Conservation (phyloP, 2,888 invertebrate species). For the Drosophila cracens region DNA sequence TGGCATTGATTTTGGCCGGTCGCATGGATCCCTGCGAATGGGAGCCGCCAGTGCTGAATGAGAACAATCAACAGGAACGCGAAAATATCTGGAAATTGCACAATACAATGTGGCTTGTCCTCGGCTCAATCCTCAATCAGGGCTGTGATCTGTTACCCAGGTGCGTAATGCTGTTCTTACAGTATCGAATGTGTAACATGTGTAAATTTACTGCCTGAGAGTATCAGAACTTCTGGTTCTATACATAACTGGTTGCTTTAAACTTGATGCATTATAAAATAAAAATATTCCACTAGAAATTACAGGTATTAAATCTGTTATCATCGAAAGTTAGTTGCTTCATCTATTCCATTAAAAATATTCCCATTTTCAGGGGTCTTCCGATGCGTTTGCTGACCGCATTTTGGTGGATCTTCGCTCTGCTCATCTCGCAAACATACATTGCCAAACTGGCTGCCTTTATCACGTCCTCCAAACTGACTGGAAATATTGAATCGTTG, state of each 20-base stretch:
- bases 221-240: not conserved
- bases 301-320: not conserved
- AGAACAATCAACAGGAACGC: conserved; percentile 91
- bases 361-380: conserved; percentile 87
- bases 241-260: not conserved
- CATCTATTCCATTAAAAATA: not conserved
- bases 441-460: conserved; percentile 98
- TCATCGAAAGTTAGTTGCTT: not conserved
- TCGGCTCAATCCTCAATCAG: conserved; percentile 96
- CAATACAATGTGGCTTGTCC: conserved; percentile 97
- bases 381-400: conserved; percentile 91
- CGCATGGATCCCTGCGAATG: conserved; percentile 88
- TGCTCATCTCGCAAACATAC: conserved; percentile 93
- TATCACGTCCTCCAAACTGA: conserved; percentile 94
- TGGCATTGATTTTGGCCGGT: conserved; percentile 92
- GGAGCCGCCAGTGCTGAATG: conserved; percentile 95
- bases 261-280: not conserved
- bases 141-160: conserved; percentile 96
- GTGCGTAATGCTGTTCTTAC: conserved; percentile 81
- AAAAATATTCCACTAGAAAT: not conserved
- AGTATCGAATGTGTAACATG: not conserved
- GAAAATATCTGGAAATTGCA: conserved; percentile 95
- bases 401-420: conserved; percentile 93
- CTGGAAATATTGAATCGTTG: conserved; percentile 94
- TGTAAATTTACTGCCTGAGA: not conserved